Evolutionary conservation across 2,888 invertebrate species (phyloP).

Genomic region (Dioctria rufipes): DNA sequence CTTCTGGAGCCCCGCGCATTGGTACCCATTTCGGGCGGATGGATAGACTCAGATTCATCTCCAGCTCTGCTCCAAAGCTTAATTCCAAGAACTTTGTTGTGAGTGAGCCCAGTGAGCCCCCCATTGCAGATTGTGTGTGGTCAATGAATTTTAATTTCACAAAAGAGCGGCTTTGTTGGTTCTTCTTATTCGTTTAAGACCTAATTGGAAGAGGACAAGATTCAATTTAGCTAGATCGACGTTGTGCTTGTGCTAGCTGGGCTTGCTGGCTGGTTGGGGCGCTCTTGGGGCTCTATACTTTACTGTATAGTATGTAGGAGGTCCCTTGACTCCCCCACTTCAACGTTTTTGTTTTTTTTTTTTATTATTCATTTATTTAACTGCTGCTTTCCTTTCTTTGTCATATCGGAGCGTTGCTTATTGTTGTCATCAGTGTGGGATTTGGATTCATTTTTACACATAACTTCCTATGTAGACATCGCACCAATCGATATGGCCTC

Average conservation of each 20-base stretch:
- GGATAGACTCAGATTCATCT: constrained; percentile 29
- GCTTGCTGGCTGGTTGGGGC: too few relatives aligned
- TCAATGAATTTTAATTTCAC: constrained; percentile 57
- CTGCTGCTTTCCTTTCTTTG: constrained; percentile 19
- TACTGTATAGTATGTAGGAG: too few relatives aligned
- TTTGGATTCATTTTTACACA: neutral
- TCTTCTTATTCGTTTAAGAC: constrained; percentile 50
- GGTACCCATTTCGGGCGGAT: constrained; percentile 6
- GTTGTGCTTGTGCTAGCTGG: neutral
- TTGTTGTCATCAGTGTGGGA: constrained; percentile 19
- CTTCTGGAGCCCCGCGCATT: neutral
- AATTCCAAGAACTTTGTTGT: constrained; percentile 22
- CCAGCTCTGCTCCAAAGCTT: neutral
- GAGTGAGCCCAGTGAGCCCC: neutral
- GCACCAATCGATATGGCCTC: too few relatives aligned
- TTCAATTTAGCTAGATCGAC: constrained; percentile 53
- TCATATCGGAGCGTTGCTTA: neutral
- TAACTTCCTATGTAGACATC: neutral
- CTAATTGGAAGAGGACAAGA: constrained; percentile 56
- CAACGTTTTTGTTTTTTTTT: too few relatives aligned
- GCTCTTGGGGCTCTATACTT: too few relatives aligned
- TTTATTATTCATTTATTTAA: constrained; percentile 51
- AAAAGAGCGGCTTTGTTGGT: constrained; percentile 52
- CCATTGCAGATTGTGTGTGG: constrained; percentile 55
- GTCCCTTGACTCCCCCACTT: too few relatives aligned